A percentile compares a stretch with the other conserved stretches of the same genome.
Conservation (phyloP, 2,113 vertebrate species). For the Hydrolagus affinis region DNA sequence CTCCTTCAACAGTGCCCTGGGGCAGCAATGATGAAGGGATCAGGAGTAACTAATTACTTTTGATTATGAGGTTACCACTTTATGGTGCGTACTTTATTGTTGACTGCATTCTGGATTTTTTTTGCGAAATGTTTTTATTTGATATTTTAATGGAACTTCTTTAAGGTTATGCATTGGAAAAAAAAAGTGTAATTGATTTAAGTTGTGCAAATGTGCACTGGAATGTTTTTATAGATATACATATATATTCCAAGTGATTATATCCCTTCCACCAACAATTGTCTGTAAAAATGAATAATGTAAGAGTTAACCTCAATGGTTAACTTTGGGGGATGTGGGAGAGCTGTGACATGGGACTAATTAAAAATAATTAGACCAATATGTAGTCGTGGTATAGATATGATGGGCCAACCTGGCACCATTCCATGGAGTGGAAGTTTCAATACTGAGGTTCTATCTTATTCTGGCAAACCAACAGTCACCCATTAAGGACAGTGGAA, state of each 20-base stretch:
- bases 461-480: too few species aligned
- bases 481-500: too few species aligned
- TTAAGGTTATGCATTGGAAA: slow-evolving; percentile 18
- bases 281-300: slow-evolving; percentile 19
- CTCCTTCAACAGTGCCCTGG: not conserved
- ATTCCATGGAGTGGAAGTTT: too few species aligned
- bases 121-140: slow-evolving; percentile 19
- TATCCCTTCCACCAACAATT: slow-evolving; percentile 22
- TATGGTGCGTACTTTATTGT: slow-evolving; percentile 29
- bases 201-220: not conserved
- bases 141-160: slow-evolving; percentile 25
- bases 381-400: too few species aligned
- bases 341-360: too few species aligned
- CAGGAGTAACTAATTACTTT: slow-evolving; percentile 26
- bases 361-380: too few species aligned
- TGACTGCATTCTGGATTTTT: slow-evolving; percentile 29
- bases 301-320: not conserved
- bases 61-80: slow-evolving; percentile 26
- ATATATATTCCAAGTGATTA: slow-evolving; percentile 26
- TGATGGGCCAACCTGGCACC: too few species aligned
- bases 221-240: slow-evolving; percentile 5
- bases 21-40: slow-evolving; percentile 17
- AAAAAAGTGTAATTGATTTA: slow-evolving; percentile 28
- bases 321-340: too few species aligned
- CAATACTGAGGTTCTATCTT: too few species aligned